These are phyloP conservation scores for Pseudomyrmex flavicornis DNA, from an alignment of 1,140 invertebrate genomes.

Conservation along the genomic window DNA sequence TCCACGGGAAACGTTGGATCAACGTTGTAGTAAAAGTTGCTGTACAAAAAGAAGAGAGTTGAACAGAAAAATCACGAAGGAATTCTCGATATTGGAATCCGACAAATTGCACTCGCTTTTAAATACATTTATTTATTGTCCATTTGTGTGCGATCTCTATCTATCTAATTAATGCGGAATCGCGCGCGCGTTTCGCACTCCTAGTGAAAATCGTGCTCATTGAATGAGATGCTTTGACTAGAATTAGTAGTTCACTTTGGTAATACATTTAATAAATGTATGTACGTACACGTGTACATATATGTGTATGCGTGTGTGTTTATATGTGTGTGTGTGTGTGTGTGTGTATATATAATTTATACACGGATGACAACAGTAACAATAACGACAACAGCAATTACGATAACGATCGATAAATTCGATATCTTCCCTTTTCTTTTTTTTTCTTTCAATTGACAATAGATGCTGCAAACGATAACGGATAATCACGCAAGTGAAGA, in stretches of 20 bases:
- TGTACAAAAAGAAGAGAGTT: slow-evolving; percentile 8
- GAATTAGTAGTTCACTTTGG: slow-evolving; percentile 33
- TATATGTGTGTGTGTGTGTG: slow-evolving; percentile 13
- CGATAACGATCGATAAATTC: slow-evolving; percentile 70
- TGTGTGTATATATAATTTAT: slow-evolving; percentile 60
- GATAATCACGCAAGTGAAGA: neutral
- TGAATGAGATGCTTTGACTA: slow-evolving; percentile 32
- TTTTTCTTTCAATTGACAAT: slow-evolving; percentile 23
- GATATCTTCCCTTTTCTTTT: slow-evolving; percentile 48
- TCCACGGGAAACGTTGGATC: slow-evolving; percentile 4
- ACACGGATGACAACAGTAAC: slow-evolving; percentile 76
- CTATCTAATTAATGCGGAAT: neutral
- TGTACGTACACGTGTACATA: slow-evolving; percentile 15
- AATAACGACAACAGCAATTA: slow-evolving; percentile 79
- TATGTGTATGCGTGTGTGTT: slow-evolving; percentile 1
- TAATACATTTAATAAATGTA: slow-evolving; percentile 43
- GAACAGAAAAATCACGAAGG: slow-evolving; percentile 3
- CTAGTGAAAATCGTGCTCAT: slow-evolving; percentile 20
- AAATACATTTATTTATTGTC: slow-evolving; percentile 71
- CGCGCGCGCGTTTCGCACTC: neutral
- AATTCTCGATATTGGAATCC: slow-evolving; percentile 40
- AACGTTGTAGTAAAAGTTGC: no score
- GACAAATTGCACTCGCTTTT: slow-evolving; percentile 53
- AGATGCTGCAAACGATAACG: slow-evolving; percentile 11
- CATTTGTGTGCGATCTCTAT: slow-evolving; percentile 50